Evolutionary conservation across 2,797 vertebrate genomes (phyloP).

Genomic region (Anguilla pacifica): DNA sequence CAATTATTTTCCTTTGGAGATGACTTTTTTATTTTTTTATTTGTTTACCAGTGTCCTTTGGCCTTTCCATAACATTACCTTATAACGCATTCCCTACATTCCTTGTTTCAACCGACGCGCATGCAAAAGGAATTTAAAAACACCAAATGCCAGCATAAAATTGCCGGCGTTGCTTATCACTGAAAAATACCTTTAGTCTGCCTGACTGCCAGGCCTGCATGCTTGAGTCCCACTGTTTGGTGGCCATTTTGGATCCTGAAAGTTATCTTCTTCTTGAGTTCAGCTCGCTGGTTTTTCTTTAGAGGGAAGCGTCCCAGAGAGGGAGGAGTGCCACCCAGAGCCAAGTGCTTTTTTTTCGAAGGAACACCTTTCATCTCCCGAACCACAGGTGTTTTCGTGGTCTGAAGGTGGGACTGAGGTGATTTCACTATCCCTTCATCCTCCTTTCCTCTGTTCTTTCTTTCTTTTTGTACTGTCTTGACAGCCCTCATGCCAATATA

Average conservation of each 20-base stretch:
- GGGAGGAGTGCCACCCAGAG: not conserved
- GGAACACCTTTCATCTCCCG: not conserved
- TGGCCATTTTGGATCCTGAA: constrained; percentile 31
- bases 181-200: constrained; percentile 44
- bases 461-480: not conserved
- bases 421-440: not conserved
- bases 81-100: constrained; percentile 50
- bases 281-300: constrained; percentile 40
- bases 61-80: constrained; percentile 26
- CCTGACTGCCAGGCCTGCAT: constrained; percentile 36
- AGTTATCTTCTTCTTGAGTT: constrained; percentile 49
- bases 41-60: not conserved
- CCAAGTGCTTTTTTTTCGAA: not conserved
- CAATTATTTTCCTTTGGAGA: not conserved
- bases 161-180: constrained; percentile 49
- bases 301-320: constrained; percentile 31
- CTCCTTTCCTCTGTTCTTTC: not conserved
- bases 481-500: not conserved
- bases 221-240: constrained; percentile 37
- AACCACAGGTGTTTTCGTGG: not conserved
- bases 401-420: not conserved
- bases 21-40: too few species aligned
- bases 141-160: constrained; percentile 30
- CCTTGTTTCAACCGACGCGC: constrained; percentile 38
- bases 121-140: constrained; percentile 7